Conservation (phyloP, 2,888 invertebrate species). For the Clistopyga incitator region DNA sequence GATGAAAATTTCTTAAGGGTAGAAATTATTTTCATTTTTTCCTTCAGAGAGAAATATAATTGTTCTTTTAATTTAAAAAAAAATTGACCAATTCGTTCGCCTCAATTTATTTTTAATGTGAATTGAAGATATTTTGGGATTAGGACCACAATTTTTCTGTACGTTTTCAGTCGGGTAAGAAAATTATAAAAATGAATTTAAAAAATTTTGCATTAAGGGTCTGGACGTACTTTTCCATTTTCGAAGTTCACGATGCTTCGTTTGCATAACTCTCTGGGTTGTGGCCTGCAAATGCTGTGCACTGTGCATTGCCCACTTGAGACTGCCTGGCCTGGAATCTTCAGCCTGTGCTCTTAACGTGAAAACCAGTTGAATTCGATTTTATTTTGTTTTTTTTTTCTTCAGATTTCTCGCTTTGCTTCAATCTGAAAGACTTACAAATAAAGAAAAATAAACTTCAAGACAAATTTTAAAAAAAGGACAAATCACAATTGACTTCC, state of each 20-base stretch:
- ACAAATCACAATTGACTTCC: no score
- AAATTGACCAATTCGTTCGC: no score
- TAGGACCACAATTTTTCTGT: neutral
- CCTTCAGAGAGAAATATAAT: no score
- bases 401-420: conserved; percentile 6
- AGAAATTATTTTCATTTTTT: no score
- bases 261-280: conserved; percentile 65
- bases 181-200: neutral
- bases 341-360: conserved; percentile 73
- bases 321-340: conserved; percentile 81
- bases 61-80: no score
- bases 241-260: conserved; percentile 70
- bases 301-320: conserved; percentile 76
- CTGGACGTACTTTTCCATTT: conserved; percentile 9
- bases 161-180: no score
- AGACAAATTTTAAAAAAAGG: no score
- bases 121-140: neutral
- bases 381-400: conserved; percentile 24
- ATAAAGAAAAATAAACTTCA: no score
- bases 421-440: no score
- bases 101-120: no score
- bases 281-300: conserved; percentile 27
- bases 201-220: conserved; percentile 14
- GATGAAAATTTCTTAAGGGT: no score
- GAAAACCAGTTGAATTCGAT: conserved; percentile 29